Base-by-base conservation (phyloP, 2,888 invertebrate genomes). In the Eupelmus urozonus region DNA sequence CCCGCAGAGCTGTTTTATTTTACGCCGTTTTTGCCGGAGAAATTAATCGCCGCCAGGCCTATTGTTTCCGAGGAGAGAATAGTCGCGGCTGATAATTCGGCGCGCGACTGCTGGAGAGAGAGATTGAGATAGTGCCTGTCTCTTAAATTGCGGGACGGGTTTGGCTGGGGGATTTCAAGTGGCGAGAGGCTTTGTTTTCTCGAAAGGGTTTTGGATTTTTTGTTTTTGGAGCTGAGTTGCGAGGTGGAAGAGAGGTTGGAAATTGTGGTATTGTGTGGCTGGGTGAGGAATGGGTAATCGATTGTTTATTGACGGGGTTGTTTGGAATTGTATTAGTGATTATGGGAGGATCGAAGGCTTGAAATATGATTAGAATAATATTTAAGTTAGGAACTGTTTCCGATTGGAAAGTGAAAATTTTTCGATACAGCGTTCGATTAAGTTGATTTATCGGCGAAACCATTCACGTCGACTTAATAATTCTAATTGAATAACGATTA, bases 61-160 rank as follows among this genome's bases (percentile, higher is more conserved):
- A 79, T 79, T 79, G 76, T 79, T 67, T 73, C 13, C 29, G 16
- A 23, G n/a, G 40, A 34, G 59, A 65, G 57, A 63, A 76, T 76
- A 65, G 62, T 45, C 75, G 62, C n/a, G 51, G 29, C 29, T 3
- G 51, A 76, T 76, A 65, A 57, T 45, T 69, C 45, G 29, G 23
- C 66, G 76, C 75, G 62, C n/a, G 51, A 34, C 29, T 3, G 51
- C 51, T n/a, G 25, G 3, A 42, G 23, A 7, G 16, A 16, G 53
- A 76, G 53, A 76, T 79, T 72, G 59, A 80, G 79, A 80, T 80
- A 80, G 59, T 16, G 63, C 7, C 72, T 76, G 79, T 76, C 79
- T 63, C 71, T 62, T 80, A 76, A 76, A 80, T 79, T 25, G 7
- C 5, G 25, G 75, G 71, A 67, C 76, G 67, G 67, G 18, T 67